Base-by-base conservation (phyloP, 2,113 vertebrate species). In the Ciconia maguari region DNA sequence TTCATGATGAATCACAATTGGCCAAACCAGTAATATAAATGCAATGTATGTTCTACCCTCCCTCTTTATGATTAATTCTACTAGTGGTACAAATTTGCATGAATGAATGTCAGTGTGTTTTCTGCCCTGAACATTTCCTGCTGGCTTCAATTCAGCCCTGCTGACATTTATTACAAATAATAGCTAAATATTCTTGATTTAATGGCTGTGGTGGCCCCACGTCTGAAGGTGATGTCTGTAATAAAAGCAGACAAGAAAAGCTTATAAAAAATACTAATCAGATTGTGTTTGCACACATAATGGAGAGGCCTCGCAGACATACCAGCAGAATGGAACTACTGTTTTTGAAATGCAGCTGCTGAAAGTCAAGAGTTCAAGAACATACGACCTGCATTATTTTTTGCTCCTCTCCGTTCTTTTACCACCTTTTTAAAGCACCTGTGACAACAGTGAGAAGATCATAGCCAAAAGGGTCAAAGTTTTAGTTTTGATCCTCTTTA, bases 101-200 rank as follows among this genome's bases (percentile, higher is more conserved):
- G 97, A 98, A 98, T 97, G 98, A 98, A 98, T 98, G 98, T 98
- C 98, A 98, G 97, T 97, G 95, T 97, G 97, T 98, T 98, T 98
- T 98, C 97, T 98, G 96, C 97, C 96, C 95, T 96, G 98, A 98
- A 98, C 96, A 96, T 97, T 98, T 98, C 97, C 97, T 97, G 95
- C 96, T 98, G 98, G 95, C 95, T 98, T 98, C 96, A 96, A 95
- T 98, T 98, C 98, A 98, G 97, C 83, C 93, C 91, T 96, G 97
- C 94, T 98, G 98, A 98, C 98, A 98, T 98, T 98, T 98, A 98
- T 98, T 98, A 98, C 97, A 98, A 98, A 98, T 98, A 98, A 98
- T 98, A 98, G 96, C 97, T 98, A 98, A 98, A 98, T 98, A 98
- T 98, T 98, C 97, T 97, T 98, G 97, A 98, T 98, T 98, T 98